Evolutionary conservation across 2,888 invertebrate genomes (phyloP).

Genomic region (Nemotelus nigrinus): DNA sequence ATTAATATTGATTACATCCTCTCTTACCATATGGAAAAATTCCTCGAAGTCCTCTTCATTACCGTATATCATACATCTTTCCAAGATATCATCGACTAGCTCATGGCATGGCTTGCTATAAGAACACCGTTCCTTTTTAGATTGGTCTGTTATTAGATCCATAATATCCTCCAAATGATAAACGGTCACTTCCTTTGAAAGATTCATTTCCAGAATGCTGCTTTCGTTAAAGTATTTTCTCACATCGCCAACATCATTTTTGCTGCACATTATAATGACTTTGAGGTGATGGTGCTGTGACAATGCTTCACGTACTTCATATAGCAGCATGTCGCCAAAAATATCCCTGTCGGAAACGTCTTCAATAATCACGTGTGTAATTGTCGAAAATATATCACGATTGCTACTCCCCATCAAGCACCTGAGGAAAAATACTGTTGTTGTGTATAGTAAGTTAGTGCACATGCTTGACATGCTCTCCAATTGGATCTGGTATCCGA

Average conservation of each 20-base stretch:
- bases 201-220: background rate
- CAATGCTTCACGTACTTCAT: conserved; percentile 80
- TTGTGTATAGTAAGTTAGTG: conserved; percentile 53
- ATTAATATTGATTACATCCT: conserved; percentile 79
- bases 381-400: conserved; percentile 55
- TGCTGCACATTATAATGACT: conserved; percentile 91
- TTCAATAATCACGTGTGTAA: conserved; percentile 86
- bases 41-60: conserved; percentile 75
- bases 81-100: conserved; percentile 65
- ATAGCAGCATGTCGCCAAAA: conserved; percentile 88
- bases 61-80: conserved; percentile 59
- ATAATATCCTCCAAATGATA: conserved; percentile 1
- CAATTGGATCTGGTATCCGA: conserved; percentile 88
- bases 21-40: conserved; percentile 78
- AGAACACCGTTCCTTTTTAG: background rate
- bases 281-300: conserved; percentile 75
- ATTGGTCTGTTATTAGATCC: background rate
- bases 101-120: background rate
- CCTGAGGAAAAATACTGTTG: conserved; percentile 67
- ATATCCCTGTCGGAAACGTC: conserved; percentile 94
- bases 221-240: conserved; percentile 1
- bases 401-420: conserved; percentile 84
- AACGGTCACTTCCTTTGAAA: background rate
- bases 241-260: conserved; percentile 60
- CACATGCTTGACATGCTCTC: conserved; percentile 67